phyloP scores from a whole-genome alignment of 2,888 invertebrate genomes.

The Carterocephalus palaemon region DNA sequence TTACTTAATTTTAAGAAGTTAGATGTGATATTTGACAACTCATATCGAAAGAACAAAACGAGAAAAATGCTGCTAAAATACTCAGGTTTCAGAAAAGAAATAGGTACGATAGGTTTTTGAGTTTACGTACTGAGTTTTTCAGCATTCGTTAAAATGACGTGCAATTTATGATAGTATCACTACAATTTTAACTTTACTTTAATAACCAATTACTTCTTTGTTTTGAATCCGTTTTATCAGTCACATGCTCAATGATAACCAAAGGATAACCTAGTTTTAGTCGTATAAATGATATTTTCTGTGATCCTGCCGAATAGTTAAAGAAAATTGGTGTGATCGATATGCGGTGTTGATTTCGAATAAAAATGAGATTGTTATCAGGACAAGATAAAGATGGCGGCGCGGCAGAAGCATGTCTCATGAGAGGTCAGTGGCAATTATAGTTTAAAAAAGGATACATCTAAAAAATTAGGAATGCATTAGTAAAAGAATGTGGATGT shows the following conservation, averaged over 20 bases:
- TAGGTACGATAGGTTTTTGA: too few species aligned
- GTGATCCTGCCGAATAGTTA: conserved; percentile 44
- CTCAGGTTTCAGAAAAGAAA: too few species aligned
- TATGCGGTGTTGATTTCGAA: conserved; percentile 31
- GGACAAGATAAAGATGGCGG: conserved; percentile 70
- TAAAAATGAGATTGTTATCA: conserved; percentile 57
- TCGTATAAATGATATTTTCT: conserved; percentile 63
- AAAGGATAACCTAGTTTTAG: conserved; percentile 69
- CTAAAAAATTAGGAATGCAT: too few species aligned
- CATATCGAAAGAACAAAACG: too few species aligned
- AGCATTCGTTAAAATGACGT: too few species aligned
- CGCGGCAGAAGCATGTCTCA: conserved; percentile 47
- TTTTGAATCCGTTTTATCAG: conserved; percentile 48
- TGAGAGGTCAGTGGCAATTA: conserved; percentile 35
- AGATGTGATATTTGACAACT: too few species aligned
- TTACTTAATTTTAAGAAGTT: too few species aligned
- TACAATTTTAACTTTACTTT: conserved; percentile 16
- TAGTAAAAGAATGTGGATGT: too few species aligned
- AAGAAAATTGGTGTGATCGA: conserved; percentile 37
- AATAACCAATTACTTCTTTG: conserved; percentile 25
- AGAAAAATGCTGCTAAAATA: too few species aligned
- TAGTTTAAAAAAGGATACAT: background rate
- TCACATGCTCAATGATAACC: conserved; percentile 62
- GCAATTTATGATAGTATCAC: background rate
- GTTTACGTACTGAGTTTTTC: too few species aligned